Percentiles rank a stretch among this genome's conserved stretches.
phyloP scores from a whole-genome alignment of 23 tunicate genomes.

The Halocynthia aurantium region DNA sequence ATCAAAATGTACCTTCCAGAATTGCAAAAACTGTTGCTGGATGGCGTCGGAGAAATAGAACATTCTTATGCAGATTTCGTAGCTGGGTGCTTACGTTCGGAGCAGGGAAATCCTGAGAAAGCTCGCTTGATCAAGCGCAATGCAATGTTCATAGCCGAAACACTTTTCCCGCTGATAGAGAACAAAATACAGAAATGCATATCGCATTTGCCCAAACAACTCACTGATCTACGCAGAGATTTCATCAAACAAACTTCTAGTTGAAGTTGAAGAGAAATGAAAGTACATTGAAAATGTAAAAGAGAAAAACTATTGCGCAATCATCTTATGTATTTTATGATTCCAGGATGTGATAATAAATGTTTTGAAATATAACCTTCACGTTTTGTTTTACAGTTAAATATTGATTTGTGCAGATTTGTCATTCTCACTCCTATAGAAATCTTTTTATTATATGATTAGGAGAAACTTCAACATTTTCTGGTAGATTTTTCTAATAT shows the following conservation, averaged over 20 bases:
- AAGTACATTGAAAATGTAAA: no score
- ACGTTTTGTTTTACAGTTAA: no score
- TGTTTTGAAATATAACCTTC: no score
- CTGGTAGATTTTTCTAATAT: no score
- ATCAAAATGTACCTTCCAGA: slow-evolving; percentile 78
- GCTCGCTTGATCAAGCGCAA: slow-evolving; percentile 57
- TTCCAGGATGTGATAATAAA: no score
- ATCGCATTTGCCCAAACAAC: slow-evolving; percentile 33
- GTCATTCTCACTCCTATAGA: no score
- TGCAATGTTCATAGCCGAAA: slow-evolving; percentile 57
- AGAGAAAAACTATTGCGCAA: no score
- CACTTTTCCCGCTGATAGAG: slow-evolving; percentile 71
- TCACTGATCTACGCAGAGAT: slow-evolving; percentile 25
- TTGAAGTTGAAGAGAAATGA: neutral
- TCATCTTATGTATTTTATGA: no score
- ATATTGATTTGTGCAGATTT: no score
- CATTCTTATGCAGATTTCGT: slow-evolving; percentile 62
- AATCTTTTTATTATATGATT: no score
- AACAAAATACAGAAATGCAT: slow-evolving; percentile 55
- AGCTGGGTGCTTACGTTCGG: slow-evolving; percentile 57
- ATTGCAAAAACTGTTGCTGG: slow-evolving; percentile 41
- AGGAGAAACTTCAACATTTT: no score
- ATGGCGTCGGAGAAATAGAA: slow-evolving; percentile 44
- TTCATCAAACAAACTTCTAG: slow-evolving; percentile 23
- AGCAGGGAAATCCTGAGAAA: slow-evolving; percentile 47